phyloP scores from a whole-genome alignment of 35 echinoderm and acorn worm species.

The Acanthaster planci region DNA sequence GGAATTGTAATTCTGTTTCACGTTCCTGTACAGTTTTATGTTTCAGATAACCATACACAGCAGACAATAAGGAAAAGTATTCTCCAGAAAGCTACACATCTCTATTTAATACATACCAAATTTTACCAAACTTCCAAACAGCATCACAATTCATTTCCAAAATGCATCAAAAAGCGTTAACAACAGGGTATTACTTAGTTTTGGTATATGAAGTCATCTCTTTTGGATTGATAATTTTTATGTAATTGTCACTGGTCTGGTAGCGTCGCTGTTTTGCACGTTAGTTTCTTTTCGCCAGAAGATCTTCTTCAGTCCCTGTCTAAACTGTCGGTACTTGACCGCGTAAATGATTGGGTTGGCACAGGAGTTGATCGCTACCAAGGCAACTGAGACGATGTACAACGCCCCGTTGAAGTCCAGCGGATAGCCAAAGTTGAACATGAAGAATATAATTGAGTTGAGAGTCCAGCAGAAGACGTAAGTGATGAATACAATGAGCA shows the following conservation, averaged over 20 bases:
- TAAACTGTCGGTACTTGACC: slow-evolving; percentile 3
- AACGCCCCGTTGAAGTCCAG: slow-evolving; percentile 4
- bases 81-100: too few relatives aligned
- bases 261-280: neutral
- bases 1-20: too few relatives aligned
- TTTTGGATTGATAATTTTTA: too few relatives aligned
- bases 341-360: neutral
- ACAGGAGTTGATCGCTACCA: neutral
- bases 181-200: too few relatives aligned
- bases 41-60: too few relatives aligned
- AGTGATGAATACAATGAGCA: neutral
- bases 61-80: too few relatives aligned
- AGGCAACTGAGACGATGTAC: neutral
- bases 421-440: slow-evolving; percentile 12
- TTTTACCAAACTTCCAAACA: too few relatives aligned
- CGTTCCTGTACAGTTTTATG: too few relatives aligned
- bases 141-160: too few relatives aligned
- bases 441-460: slow-evolving; percentile 2
- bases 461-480: slow-evolving; percentile 24
- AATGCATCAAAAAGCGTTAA: too few relatives aligned
- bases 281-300: neutral
- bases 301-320: neutral
- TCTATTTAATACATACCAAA: too few relatives aligned
- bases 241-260: neutral
- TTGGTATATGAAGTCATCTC: too few relatives aligned